Evolutionary conservation across 2,797 vertebrate genomes (phyloP), one percentile per base, ranked within the genome.

Genomic region (Aldrovandia affinis): DNA sequence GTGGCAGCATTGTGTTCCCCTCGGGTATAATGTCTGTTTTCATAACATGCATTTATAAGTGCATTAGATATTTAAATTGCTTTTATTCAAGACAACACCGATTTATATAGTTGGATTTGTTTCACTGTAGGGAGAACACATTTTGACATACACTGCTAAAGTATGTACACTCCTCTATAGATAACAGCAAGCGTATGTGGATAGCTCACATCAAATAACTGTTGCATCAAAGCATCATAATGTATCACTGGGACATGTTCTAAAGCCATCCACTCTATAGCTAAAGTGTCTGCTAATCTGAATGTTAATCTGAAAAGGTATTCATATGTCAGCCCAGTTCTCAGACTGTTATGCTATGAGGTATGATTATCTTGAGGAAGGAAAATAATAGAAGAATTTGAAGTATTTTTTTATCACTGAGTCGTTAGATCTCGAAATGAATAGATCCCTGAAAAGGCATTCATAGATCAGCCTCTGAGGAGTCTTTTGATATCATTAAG

Each of bases 401-500:
- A 61, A 44, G 25, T 33, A 33, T 81, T 81, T 81, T 50, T 81
- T 59, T 39, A n/a, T 77, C 39, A 25, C 25, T 15, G 44, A 68
- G 81, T 81, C 61, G 50, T 81, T 81, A 65, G 61, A 61, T 44
- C 81, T 82, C 36, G n/a, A 50, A 82, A 50, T 82, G 52, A 82
- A 82, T 65, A 44, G 39, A 65, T 82, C 77, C 83, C 88, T n/a
- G n/a, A n/a, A n/a, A n/a, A n/a, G n/a, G n/a, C n/a, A n/a, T 87
- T 63, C 25, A 47, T 20, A 77, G n/a, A 25, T 25, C 73, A 77
- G 73, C 61, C 81, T 82, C 81, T 47, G 15, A 82, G 93, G 59
- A 87, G 12, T 81, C 89, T 52, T 89, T 88, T 92, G 91, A 92
- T 90, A 87, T 90, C 83, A 80, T 50, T 89, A 89, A 87, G 70